These are phyloP conservation scores for Acipenser transmontanus DNA, from an alignment of 2,797 vertebrate genomes.

Conservation along the genomic window DNA sequence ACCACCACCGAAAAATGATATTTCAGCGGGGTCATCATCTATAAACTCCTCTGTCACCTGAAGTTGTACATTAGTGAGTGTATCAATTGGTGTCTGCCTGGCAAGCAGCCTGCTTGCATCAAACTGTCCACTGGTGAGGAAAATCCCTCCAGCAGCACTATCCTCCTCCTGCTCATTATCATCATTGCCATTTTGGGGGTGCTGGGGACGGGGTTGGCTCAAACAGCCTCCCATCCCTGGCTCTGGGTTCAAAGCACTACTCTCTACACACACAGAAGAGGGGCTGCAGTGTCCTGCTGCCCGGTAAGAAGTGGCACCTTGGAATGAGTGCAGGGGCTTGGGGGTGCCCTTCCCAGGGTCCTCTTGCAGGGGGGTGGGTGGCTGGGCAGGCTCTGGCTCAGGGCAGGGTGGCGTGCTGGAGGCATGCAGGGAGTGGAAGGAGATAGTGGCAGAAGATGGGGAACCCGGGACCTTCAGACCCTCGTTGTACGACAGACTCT, in stretches of 20 bases:
- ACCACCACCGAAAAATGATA: slow-evolving; percentile 88
- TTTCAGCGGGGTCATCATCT: slow-evolving; percentile 89
- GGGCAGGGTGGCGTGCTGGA: slow-evolving; percentile 38
- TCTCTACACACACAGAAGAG: slow-evolving; percentile 63
- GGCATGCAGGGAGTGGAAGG: slow-evolving; percentile 59
- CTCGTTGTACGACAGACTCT: slow-evolving; percentile 80
- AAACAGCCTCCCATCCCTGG: too few species aligned
- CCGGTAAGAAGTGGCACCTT: slow-evolving; percentile 84
- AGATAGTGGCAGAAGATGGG: slow-evolving; percentile 54
- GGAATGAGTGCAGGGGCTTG: slow-evolving; percentile 56
- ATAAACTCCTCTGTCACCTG: slow-evolving; percentile 92
- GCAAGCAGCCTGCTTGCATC: slow-evolving; percentile 45
- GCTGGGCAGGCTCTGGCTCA: slow-evolving; percentile 41
- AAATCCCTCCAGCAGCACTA: slow-evolving; percentile 35
- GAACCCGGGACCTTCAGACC: slow-evolving; percentile 60
- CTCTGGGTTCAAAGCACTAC: slow-evolving; percentile 28
- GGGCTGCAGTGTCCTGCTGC: slow-evolving; percentile 72
- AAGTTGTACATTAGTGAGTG: slow-evolving; percentile 57
- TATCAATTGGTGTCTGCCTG: slow-evolving; percentile 54
- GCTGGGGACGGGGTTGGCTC: slow-evolving; percentile 31
- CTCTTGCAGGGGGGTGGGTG: slow-evolving; percentile 59
- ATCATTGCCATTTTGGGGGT: slow-evolving; percentile 65
- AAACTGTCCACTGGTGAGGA: slow-evolving; percentile 50
- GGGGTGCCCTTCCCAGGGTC: slow-evolving; percentile 51
- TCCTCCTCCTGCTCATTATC: slow-evolving; percentile 45